Conservation (phyloP, 1,140 invertebrate genomes). For the Conus betulinus region DNA sequence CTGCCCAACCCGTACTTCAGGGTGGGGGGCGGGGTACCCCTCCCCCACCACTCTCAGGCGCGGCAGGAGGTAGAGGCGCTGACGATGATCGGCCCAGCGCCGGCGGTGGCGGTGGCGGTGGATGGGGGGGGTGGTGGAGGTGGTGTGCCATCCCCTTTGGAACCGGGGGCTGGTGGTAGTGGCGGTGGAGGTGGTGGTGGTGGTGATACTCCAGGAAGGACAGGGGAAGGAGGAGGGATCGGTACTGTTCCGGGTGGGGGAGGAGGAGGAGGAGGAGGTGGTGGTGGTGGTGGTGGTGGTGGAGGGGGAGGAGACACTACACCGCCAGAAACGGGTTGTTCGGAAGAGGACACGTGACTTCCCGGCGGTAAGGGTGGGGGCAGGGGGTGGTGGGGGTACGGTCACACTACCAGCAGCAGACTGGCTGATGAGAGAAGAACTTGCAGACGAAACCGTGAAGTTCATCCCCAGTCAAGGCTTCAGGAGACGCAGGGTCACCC, state of each 20-base stretch:
- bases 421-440: too few species aligned
- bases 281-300: too few species aligned
- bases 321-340: too few species aligned
- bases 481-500: too few species aligned
- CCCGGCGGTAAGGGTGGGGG: too few species aligned
- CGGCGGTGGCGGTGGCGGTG: constrained; percentile 57
- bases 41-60: constrained; percentile 33
- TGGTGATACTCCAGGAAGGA: background rate
- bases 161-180: constrained; percentile 25
- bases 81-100: background rate
- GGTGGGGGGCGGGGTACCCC: constrained; percentile 52
- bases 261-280: background rate
- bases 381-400: background rate
- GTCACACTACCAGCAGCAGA: constrained; percentile 24
- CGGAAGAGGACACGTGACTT: too few species aligned
- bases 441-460: too few species aligned
- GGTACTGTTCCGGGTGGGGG: constrained; percentile 17
- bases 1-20: constrained; percentile 43
- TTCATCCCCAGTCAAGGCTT: too few species aligned
- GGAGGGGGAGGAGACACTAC: too few species aligned
- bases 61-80: constrained; percentile 30
- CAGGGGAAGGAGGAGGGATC: constrained; percentile 27
- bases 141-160: background rate
- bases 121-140: background rate
- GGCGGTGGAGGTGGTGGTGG: constrained; percentile 36